These are phyloP conservation scores for Protonibea diacanthus DNA, from an alignment of 2,797 vertebrate species.

Conservation along the genomic window DNA sequence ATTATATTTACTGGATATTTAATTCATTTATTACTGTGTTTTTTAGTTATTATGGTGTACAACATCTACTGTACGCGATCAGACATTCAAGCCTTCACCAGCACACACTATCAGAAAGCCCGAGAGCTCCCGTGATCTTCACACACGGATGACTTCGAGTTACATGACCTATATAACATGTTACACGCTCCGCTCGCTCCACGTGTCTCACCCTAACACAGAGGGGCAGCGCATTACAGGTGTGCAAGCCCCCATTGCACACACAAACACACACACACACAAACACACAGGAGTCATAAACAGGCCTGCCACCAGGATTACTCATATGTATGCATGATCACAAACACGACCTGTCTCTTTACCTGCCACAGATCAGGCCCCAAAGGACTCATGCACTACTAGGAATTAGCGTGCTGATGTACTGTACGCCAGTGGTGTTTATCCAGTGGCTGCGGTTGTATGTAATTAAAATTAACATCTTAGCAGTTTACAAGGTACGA, in stretches of 20 bases:
- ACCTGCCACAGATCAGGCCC: constrained; percentile 71
- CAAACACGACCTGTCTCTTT: constrained; percentile 71
- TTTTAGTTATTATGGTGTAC: neutral
- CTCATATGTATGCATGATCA: constrained; percentile 62
- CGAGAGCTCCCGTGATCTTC: constrained; percentile 83
- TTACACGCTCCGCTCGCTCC: constrained; percentile 84
- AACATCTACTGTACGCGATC: constrained; percentile 38
- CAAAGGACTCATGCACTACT: constrained; percentile 55
- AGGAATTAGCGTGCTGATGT: constrained; percentile 51
- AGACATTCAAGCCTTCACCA: constrained; percentile 59
- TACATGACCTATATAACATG: constrained; percentile 88
- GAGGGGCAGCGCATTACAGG: constrained; percentile 83
- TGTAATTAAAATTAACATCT: constrained; percentile 43
- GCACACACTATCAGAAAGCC: constrained; percentile 63
- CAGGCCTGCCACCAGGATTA: constrained; percentile 64
- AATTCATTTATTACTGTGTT: neutral
- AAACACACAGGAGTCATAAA: constrained; percentile 55
- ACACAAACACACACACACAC: constrained; percentile 41
- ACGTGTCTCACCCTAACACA: constrained; percentile 80
- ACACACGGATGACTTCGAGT: constrained; percentile 86
- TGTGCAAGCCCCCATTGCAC: constrained; percentile 63
- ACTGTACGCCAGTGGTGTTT: constrained; percentile 36
- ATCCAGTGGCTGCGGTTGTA: constrained; percentile 41
- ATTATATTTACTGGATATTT: neutral
- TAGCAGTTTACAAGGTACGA: constrained; percentile 8